phyloP scores from a whole-genome alignment of 2,113 vertebrate species.

The Notiomystis cincta region DNA sequence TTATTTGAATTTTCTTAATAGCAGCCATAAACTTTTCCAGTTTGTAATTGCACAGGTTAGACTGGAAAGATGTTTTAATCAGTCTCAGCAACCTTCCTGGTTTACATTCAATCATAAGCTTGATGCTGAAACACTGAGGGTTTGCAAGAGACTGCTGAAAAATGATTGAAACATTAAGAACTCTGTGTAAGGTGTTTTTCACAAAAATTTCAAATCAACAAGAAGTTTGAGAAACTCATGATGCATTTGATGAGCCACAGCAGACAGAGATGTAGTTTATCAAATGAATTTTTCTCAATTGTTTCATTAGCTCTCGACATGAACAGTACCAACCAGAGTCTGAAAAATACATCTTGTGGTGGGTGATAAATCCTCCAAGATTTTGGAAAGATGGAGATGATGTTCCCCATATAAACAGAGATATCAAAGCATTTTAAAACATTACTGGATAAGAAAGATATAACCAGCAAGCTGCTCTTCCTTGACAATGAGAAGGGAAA shows the following conservation, averaged over 20 bases:
- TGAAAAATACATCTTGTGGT: neutral
- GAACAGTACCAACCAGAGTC: neutral
- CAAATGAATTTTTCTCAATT: neutral
- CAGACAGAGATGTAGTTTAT: neutral
- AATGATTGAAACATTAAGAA: neutral
- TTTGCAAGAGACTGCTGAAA: neutral
- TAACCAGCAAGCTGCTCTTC: neutral
- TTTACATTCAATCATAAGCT: neutral
- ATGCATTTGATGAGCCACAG: neutral
- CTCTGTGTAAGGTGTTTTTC: neutral
- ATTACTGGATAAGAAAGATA: neutral
- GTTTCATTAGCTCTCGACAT: neutral
- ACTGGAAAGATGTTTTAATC: neutral
- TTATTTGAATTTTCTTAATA: neutral
- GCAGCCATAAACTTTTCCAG: neutral
- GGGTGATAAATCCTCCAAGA: neutral
- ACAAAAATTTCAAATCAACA: neutral
- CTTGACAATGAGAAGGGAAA: neutral
- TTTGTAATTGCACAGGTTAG: neutral
- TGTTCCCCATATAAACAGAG: neutral
- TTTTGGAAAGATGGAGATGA: neutral
- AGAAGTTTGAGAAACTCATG: neutral
- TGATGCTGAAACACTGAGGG: neutral
- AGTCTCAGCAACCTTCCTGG: neutral
- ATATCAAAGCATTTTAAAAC: neutral